These are phyloP conservation scores for Synergus japonicus DNA, from an alignment of 2,888 invertebrate species.

Conservation along the genomic window DNA sequence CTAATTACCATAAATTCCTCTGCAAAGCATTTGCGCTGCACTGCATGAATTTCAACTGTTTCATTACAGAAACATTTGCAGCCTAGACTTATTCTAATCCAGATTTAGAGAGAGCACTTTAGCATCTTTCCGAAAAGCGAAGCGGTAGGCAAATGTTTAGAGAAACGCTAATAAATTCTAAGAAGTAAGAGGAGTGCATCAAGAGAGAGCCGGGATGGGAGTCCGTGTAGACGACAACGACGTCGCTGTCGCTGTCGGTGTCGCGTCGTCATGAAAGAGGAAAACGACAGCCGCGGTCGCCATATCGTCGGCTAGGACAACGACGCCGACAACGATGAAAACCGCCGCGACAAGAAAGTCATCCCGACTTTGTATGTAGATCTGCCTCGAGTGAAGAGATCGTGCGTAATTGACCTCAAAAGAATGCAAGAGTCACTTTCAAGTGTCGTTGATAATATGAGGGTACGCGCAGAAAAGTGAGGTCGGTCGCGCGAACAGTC, in stretches of 20 bases:
- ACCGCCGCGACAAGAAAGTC: constrained; percentile 33
- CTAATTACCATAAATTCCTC: too few relatives aligned
- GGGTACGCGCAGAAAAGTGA: constrained; percentile 43
- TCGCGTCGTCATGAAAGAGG: constrained; percentile 24
- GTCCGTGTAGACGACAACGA: constrained; percentile 36
- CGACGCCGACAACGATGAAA: constrained; percentile 48
- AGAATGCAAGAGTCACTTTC: constrained; percentile 58
- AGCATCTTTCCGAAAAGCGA: constrained; percentile 50
- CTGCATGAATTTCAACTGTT: too few relatives aligned
- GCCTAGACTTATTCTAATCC: too few relatives aligned
- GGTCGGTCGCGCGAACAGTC: constrained; percentile 47
- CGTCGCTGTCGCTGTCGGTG: constrained; percentile 38
- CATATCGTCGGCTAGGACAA: constrained; percentile 19
- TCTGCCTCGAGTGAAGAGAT: constrained; percentile 57
- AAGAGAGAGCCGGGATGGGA: constrained; percentile 2
- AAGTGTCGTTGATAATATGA: constrained; percentile 50
- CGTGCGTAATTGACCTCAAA: constrained; percentile 63
- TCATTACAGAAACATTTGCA: too few relatives aligned
- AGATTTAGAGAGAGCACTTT: background rate
- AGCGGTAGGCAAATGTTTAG: constrained; percentile 15
- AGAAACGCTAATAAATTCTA: constrained; percentile 19
- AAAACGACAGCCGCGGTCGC: constrained; percentile 35
- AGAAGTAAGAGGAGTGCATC: constrained; percentile 14
- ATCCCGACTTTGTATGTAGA: constrained; percentile 65
- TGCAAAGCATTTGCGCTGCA: too few relatives aligned